Evolutionary conservation across 2,888 invertebrate species (phyloP).

Genomic region (Orchesellides sinensis): DNA sequence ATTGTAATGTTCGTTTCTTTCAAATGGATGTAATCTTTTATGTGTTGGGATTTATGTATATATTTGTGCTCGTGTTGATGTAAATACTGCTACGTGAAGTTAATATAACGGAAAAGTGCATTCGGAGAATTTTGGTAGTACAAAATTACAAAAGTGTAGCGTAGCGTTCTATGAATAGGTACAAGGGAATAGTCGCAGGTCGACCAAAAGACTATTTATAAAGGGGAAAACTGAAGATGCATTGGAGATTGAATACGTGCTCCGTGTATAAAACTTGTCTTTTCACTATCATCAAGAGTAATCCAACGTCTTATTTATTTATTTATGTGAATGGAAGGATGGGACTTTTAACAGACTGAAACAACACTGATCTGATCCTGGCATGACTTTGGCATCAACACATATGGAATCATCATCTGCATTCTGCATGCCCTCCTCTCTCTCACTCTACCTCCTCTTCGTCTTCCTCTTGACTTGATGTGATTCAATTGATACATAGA

Average conservation of each 20-base stretch:
- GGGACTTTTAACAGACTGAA: conserved; percentile 19
- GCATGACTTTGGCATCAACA: conserved; percentile 34
- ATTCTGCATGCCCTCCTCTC: background rate
- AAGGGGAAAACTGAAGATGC: conserved; percentile 27
- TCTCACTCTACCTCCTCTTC: background rate
- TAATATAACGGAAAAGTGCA: conserved; percentile 45
- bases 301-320: conserved; percentile 58
- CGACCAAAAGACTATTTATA: conserved; percentile 43
- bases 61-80: too few species aligned
- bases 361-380: conserved; percentile 35
- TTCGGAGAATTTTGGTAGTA: conserved; percentile 25
- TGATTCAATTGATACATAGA: background rate
- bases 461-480: background rate
- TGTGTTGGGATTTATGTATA: too few species aligned
- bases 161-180: background rate
- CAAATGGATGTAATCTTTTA: too few species aligned
- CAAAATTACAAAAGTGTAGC: conserved; percentile 19
- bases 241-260: conserved; percentile 41
- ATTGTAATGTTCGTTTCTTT: background rate
- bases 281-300: background rate
- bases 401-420: conserved; percentile 14
- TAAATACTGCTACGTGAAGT: too few species aligned
- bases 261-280: conserved; percentile 18
- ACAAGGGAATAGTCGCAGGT: background rate
- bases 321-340: conserved; percentile 41